Percentiles rank a stretch among this genome's conserved stretches.
phyloP scores from a whole-genome alignment of 2,797 vertebrate species.

The Sebastes itinus region DNA sequence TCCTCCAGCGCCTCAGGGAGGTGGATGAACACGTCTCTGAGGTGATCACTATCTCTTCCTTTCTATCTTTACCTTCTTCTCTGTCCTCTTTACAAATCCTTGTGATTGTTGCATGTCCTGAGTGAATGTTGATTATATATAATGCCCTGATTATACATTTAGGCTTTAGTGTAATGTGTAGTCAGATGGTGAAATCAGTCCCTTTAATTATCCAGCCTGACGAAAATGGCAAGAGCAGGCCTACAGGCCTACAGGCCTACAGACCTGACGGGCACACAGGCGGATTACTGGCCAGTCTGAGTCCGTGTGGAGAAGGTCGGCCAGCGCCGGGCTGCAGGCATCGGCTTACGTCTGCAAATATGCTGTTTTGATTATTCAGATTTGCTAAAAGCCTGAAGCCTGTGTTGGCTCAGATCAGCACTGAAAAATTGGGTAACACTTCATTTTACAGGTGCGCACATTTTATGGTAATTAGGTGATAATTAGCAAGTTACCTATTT shows the following conservation, averaged over 20 bases:
- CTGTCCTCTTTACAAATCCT: conserved; percentile 9
- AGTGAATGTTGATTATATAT: conserved; percentile 58
- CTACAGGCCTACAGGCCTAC: conserved; percentile 39
- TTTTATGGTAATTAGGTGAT: too few relatives aligned
- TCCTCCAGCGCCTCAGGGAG: conserved; percentile 93
- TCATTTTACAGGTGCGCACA: too few relatives aligned
- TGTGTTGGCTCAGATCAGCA: neutral
- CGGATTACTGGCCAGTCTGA: conserved; percentile 37
- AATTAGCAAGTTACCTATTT: too few relatives aligned
- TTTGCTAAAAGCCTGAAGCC: neutral
- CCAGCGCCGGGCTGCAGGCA: conserved; percentile 2
- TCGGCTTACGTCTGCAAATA: conserved; percentile 13
- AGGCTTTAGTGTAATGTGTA: conserved; percentile 57
- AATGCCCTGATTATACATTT: conserved; percentile 54
- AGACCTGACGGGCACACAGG: conserved; percentile 41
- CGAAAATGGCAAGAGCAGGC: conserved; percentile 53
- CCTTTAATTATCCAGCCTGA: conserved; percentile 58
- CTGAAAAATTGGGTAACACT: neutral
- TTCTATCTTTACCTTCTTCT: conserved; percentile 7
- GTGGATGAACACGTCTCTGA: conserved; percentile 94
- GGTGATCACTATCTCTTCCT: conserved; percentile 84
- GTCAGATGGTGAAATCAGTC: conserved; percentile 59
- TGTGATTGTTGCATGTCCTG: conserved; percentile 22
- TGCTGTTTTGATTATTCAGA: conserved; percentile 30
- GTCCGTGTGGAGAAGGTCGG: conserved; percentile 9